These are phyloP conservation scores for Parus major DNA, from an alignment of 2,113 vertebrate genomes.

Conservation along the genomic window DNA sequence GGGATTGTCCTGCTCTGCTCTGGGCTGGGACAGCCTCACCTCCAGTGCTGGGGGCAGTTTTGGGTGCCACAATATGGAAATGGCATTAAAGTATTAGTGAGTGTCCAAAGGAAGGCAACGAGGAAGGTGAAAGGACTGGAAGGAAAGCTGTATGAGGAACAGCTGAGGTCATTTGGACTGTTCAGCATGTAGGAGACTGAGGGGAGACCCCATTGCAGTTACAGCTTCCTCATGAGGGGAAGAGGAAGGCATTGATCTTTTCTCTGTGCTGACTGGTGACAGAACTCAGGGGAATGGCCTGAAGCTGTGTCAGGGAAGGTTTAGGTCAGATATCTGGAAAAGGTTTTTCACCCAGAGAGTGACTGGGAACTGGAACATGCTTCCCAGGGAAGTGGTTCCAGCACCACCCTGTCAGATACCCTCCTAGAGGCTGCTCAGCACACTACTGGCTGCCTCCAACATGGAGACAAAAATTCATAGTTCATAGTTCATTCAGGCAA, in stretches of 20 bases:
- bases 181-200: not conserved
- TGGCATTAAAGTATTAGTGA: not conserved
- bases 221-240: not conserved
- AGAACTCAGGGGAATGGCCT: not conserved
- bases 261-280: not conserved
- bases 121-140: not conserved
- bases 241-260: not conserved
- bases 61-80: not conserved
- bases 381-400: not conserved
- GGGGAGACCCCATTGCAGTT: rapidly evolving
- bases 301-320: not conserved
- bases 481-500: too few species aligned
- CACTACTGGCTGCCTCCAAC: not conserved
- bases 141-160: rapidly evolving
- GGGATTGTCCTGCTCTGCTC: not conserved
- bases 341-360: not conserved
- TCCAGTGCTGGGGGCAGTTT: rapidly evolving
- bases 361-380: not conserved
- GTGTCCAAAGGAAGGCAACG: not conserved
- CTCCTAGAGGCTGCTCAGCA: not conserved
- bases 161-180: not conserved
- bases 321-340: not conserved
- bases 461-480: not conserved
- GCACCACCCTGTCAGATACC: not conserved
- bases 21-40: rapidly evolving